Base-by-base conservation (phyloP, 2,113 vertebrate species). In the Sterrhoptilus dennistouni region DNA sequence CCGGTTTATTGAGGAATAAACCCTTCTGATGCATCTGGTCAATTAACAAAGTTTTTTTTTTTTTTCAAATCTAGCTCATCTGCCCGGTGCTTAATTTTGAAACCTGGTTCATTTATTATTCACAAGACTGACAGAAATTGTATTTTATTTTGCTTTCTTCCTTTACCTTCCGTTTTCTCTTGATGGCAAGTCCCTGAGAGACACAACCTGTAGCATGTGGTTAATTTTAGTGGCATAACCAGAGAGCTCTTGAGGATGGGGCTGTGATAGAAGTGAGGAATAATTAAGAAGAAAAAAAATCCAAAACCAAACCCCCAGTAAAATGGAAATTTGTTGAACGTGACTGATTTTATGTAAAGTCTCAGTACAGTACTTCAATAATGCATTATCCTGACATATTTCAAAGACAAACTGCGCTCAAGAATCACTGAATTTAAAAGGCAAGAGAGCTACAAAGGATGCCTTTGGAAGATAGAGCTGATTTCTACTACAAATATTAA, bases 371-470 rank as follows among this genome's bases (percentile, higher is more conserved):
- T 52, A 94, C 90, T 97, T 95, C 77, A 95, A 64, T 93, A 91
- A 69, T 85, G 74, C 75, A 89, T 96, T 87, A 94, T 96, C 94
- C 91, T 91, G 83, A 74, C 87, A 71, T 76, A 78, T 98, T 97
- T 97, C 95, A 96, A 97, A 96, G 93, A 36, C 85, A 87, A 88
- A 65, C 23, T 59, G 54, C 75, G 83, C 90, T 95, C 76, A 81
- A 78, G 87, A 96, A 75, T 38, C 74, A 47, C 70, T 96, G 86
- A 27, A 68, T 95, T 95, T 95, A 93, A 97, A 97, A 97, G 78
- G 45, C 78, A 93, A 56, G 38, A 21, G 56, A 90, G 59, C 89
- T 56, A 79, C 72, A 96, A 96, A 97, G 90, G 71, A 21, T 0
- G 40, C 45, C 78, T 95, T 95, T 96, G 93, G 80, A 97, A 96